Percentiles rank a stretch among this genome's conserved stretches.
phyloP scores from a whole-genome alignment of 2,888 invertebrate genomes.

The Rotaria socialis region DNA sequence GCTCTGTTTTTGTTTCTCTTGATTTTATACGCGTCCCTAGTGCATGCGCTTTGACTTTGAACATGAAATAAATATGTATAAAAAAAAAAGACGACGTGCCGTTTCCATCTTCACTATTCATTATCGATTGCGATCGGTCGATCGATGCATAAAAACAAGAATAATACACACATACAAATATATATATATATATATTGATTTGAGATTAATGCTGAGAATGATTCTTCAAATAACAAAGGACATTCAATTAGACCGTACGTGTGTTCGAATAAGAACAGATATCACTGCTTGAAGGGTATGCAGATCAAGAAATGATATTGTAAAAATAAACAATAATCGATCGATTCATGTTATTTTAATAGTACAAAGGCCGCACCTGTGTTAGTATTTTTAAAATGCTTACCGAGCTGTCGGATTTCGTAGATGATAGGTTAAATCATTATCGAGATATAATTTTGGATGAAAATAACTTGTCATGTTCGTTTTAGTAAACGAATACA shows the following conservation, averaged over 20 bases:
- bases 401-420: neutral
- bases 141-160: constrained; percentile 16
- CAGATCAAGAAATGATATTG: neutral
- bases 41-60: constrained; percentile 23
- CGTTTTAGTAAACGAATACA: neutral
- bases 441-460: constrained; percentile 10
- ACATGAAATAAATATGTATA: neutral
- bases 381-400: neutral
- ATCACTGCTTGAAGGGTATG: neutral
- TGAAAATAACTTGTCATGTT: constrained; percentile 11
- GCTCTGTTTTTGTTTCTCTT: constrained; percentile 25
- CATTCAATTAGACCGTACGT: neutral
- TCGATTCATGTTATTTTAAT: constrained; percentile 1
- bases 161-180: neutral
- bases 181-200: neutral
- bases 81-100: neutral
- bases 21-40: constrained; percentile 11
- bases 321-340: constrained; percentile 26
- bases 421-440: neutral
- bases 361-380: neutral
- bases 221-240: neutral
- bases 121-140: constrained; percentile 9
- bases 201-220: neutral
- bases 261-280: constrained; percentile 25
- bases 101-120: neutral